Evolutionary conservation across 2,113 vertebrate species (phyloP).

Genomic region (Nipponia nippon): DNA sequence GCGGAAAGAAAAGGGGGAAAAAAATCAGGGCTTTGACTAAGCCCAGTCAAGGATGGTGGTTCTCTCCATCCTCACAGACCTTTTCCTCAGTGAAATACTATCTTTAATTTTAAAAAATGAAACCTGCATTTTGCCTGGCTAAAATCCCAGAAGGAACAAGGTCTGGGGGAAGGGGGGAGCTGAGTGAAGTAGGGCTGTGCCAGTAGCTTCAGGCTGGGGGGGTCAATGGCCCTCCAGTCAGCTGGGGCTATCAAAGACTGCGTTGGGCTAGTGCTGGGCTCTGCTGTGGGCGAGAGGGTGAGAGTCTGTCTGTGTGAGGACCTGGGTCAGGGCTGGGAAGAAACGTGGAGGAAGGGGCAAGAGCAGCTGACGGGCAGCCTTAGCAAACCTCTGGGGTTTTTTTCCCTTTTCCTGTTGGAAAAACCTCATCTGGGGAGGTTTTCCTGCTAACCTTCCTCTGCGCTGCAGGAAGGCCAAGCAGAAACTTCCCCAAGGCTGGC

Average conservation of each 20-base stretch:
- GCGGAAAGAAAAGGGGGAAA: rapidly evolving
- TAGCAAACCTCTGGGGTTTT: neutral
- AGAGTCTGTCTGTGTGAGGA: neutral
- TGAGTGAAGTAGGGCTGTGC: neutral
- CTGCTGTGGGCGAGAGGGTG: neutral
- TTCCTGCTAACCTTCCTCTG: neutral
- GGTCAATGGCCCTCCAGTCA: rapidly evolving
- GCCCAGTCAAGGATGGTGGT: neutral
- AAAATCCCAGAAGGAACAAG: neutral
- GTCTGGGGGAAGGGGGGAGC: neutral
- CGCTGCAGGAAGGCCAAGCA: neutral
- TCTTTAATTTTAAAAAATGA: neutral
- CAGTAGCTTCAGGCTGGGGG: too few relatives aligned
- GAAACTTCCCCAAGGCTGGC: neutral
- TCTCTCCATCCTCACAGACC: rapidly evolving
- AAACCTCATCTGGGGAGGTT: neutral
- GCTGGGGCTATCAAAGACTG: neutral
- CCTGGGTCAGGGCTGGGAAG: neutral
- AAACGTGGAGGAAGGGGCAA: neutral
- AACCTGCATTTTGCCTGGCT: rapidly evolving
- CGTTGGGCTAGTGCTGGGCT: neutral
- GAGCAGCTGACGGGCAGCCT: neutral
- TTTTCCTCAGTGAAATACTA: rapidly evolving
- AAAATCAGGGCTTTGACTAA: neutral
- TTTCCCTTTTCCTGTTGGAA: neutral